Conservation (phyloP, 2,888 invertebrate genomes). For the Operophtera brumata region DNA sequence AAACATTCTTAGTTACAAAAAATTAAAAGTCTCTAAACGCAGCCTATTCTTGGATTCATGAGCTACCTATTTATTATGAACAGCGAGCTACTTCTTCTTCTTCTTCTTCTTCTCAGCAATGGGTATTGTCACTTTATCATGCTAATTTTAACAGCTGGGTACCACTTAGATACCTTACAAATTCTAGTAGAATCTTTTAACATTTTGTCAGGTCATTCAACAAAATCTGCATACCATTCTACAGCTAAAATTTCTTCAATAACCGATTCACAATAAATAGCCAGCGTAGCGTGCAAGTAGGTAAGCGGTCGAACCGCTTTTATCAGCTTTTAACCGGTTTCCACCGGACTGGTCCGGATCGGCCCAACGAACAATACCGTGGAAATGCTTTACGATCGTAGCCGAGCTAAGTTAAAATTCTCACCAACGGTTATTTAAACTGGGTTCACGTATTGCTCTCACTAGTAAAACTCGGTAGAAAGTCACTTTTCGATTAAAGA, state of each 20-base stretch:
- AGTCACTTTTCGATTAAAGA: background rate
- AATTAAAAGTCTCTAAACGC: no score
- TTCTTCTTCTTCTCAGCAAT: no score
- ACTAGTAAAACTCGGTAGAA: conserved; percentile 27
- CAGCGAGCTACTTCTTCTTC: no score
- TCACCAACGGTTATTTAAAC: conserved; percentile 38
- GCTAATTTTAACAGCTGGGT: no score
- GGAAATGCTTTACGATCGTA: conserved; percentile 68
- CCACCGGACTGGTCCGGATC: conserved; percentile 49
- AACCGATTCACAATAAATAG: conserved; percentile 13
- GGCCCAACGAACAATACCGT: conserved; percentile 52
- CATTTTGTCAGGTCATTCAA: background rate
- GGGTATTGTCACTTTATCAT: no score
- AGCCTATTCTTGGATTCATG: no score
- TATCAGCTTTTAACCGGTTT: conserved; percentile 38
- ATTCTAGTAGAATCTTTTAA: no score
- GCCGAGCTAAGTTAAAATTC: conserved; percentile 63
- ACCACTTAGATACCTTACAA: no score
- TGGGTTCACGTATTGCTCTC: conserved; percentile 20
- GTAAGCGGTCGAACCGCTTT: conserved; percentile 29
- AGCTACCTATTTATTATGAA: no score
- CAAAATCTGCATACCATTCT: background rate
- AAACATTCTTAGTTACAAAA: no score
- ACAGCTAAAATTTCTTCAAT: conserved; percentile 8
- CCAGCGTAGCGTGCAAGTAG: conserved; percentile 15